Percentiles rank a stretch among this genome's conserved stretches.
phyloP scores from a whole-genome alignment of 1,140 invertebrate species.

The Brachionus calyciflorus region DNA sequence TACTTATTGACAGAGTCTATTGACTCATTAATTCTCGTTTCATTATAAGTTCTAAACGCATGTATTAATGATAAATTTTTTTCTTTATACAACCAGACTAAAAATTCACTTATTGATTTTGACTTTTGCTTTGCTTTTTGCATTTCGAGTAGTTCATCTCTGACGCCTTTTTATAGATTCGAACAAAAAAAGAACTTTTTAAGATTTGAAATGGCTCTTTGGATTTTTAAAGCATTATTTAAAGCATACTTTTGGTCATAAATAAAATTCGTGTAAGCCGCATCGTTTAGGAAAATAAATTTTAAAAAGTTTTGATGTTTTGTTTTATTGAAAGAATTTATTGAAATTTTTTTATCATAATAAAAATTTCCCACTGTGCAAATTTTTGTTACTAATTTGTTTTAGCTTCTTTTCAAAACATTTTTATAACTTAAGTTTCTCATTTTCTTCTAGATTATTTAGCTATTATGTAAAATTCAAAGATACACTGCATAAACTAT shows the following conservation, averaged over 20 bases:
- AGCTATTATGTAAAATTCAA: too few relatives aligned
- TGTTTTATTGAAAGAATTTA: too few relatives aligned
- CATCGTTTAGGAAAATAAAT: not conserved
- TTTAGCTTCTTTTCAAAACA: too few relatives aligned
- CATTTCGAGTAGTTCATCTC: constrained; percentile 20
- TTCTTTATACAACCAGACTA: constrained; percentile 18
- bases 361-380: too few relatives aligned
- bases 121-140: not conserved
- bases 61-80: constrained; percentile 1
- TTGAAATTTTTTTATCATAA: too few relatives aligned
- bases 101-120: constrained; percentile 7
- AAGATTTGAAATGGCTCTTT: too few relatives aligned
- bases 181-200: not conserved
- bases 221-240: too few relatives aligned
- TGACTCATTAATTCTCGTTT: not conserved
- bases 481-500: too few relatives aligned
- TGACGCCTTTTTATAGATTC: not conserved
- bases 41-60: not conserved
- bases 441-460: too few relatives aligned
- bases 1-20: constrained; percentile 11
- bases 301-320: too few relatives aligned
- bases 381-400: too few relatives aligned
- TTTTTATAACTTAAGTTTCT: too few relatives aligned
- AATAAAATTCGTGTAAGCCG: not conserved
- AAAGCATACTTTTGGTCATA: not conserved